phyloP scores from a whole-genome alignment of 2,888 invertebrate species.

The Mimachlamys varia region DNA sequence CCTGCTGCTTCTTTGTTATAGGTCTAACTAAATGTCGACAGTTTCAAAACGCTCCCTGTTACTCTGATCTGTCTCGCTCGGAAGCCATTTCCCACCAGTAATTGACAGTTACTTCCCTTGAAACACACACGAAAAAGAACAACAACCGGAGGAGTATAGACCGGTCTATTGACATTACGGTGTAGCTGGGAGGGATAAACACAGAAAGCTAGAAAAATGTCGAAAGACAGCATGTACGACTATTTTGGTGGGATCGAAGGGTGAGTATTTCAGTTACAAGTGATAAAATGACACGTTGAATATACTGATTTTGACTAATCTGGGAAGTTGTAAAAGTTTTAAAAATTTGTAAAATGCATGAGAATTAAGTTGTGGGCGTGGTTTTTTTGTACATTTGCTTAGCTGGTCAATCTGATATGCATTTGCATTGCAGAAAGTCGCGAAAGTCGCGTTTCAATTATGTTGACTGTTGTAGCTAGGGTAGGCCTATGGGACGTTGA shows the following conservation, averaged over 20 bases:
- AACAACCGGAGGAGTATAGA: conserved; percentile 24
- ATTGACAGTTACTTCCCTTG: background rate
- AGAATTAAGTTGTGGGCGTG: conserved; percentile 18
- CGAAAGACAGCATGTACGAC: background rate
- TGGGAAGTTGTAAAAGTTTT: background rate
- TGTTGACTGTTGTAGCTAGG: background rate
- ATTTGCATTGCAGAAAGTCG: too few species aligned
- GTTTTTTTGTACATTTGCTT: background rate
- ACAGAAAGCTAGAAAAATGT: background rate
- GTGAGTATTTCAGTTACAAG: background rate
- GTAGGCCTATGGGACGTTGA: background rate
- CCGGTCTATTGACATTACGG: background rate
- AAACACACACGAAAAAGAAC: background rate
- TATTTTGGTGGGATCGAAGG: background rate
- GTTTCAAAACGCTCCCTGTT: background rate
- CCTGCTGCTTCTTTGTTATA: too few species aligned
- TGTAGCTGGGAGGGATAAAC: background rate
- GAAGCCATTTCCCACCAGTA: background rate
- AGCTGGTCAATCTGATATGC: too few species aligned
- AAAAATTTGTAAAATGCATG: too few species aligned
- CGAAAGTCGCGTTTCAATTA: background rate
- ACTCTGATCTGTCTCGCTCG: too few species aligned
- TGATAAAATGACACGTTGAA: background rate
- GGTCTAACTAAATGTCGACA: too few species aligned
- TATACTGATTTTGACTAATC: background rate